Evolutionary conservation across 2,888 invertebrate species (phyloP).

Genomic region (Amiota mariae): DNA sequence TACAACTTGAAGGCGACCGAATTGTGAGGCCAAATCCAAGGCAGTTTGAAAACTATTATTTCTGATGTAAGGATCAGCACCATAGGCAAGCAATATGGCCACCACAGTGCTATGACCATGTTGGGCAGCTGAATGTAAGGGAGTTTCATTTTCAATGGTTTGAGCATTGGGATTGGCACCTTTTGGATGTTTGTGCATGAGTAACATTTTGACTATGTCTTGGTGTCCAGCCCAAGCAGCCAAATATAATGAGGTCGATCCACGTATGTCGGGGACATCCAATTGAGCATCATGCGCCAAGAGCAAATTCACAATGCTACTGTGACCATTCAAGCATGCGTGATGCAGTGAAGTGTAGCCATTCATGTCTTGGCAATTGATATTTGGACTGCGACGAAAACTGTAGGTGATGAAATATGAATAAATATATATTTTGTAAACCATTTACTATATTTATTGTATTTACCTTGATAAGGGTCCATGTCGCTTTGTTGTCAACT

Average conservation of each 20-base stretch:
- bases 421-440: constrained; percentile 53
- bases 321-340: constrained; percentile 93
- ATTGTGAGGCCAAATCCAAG: constrained; percentile 93
- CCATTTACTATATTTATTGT: background rate
- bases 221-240: constrained; percentile 95
- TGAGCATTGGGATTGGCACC: constrained; percentile 87
- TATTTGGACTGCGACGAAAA: constrained; percentile 89
- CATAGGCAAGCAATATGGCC: constrained; percentile 84
- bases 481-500: constrained; percentile 90
- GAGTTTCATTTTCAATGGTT: constrained; percentile 84
- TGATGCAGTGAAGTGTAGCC: constrained; percentile 95
- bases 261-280: constrained; percentile 89
- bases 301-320: constrained; percentile 87
- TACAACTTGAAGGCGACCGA: constrained; percentile 87
- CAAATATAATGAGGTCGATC: constrained; percentile 93
- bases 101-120: constrained; percentile 92
- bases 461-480: constrained; percentile 92
- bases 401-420: constrained; percentile 74
- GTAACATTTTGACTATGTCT: constrained; percentile 87
- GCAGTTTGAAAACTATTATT: constrained; percentile 93
- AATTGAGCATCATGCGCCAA: constrained; percentile 86
- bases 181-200: constrained; percentile 82
- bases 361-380: constrained; percentile 92
- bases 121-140: constrained; percentile 92
- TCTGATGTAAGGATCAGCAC: constrained; percentile 89